Evolutionary conservation across 35 echinoderm and acorn worm genomes (phyloP).

Genomic region (Hemicentrotus pulcherrimus): DNA sequence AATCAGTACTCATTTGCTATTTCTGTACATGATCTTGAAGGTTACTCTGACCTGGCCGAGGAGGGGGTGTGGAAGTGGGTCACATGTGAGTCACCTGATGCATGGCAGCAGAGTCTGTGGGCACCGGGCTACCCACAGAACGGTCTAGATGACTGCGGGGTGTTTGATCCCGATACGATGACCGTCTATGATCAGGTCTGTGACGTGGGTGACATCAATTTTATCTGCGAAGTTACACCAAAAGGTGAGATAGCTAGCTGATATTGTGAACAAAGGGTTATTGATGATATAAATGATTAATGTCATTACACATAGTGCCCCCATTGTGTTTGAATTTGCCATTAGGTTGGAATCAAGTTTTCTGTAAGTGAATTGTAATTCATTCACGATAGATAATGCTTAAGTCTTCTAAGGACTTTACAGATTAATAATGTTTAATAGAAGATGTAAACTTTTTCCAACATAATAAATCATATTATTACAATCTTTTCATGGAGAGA

Average conservation of each 20-base stretch:
- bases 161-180: neutral
- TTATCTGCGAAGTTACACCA: constrained; percentile 54
- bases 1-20: neutral
- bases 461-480: too few relatives aligned
- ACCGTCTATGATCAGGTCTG: constrained; percentile 39
- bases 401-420: too few relatives aligned
- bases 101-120: constrained; percentile 67
- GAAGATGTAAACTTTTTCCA: too few relatives aligned
- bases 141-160: constrained; percentile 60
- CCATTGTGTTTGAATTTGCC: too few relatives aligned
- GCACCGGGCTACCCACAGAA: constrained; percentile 67
- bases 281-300: too few relatives aligned
- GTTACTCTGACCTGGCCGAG: neutral
- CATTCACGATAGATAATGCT: too few relatives aligned
- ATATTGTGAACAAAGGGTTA: too few relatives aligned
- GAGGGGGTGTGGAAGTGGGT: constrained; percentile 47
- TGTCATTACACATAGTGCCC: too few relatives aligned
- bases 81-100: constrained; percentile 49
- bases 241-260: constrained; percentile 31
- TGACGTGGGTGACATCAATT: constrained; percentile 21
- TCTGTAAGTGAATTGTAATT: too few relatives aligned
- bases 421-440: too few relatives aligned
- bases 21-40: neutral
- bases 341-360: too few relatives aligned
- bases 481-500: too few relatives aligned